Percentiles rank a stretch among this genome's conserved stretches.
phyloP scores from a whole-genome alignment of 1,140 invertebrate genomes.

The Drosophila prosaltans region DNA sequence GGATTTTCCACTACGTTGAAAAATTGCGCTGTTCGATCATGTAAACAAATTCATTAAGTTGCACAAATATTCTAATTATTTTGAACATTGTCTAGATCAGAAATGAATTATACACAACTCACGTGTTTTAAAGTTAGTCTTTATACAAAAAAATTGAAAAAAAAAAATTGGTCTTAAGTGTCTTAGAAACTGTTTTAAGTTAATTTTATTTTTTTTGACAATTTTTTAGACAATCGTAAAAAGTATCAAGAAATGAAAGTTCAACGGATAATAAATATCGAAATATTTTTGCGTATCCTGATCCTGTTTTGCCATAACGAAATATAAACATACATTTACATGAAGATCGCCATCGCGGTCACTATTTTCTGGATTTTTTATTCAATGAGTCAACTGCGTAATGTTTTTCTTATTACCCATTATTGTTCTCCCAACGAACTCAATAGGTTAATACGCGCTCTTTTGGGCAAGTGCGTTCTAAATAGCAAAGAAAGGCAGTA shows the following conservation, averaged over 20 bases:
- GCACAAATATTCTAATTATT: constrained; percentile 80
- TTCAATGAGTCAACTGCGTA: constrained; percentile 1
- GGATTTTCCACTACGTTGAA: constrained; percentile 69
- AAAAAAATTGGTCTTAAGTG: too few relatives aligned
- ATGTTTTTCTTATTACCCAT: background rate
- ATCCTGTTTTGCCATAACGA: too few relatives aligned
- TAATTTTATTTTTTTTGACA: too few relatives aligned
- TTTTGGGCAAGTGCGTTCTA: constrained; percentile 47
- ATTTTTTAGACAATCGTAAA: too few relatives aligned
- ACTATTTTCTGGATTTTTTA: background rate
- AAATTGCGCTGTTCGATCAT: constrained; percentile 76
- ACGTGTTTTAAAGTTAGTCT: too few relatives aligned
- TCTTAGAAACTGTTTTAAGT: too few relatives aligned
- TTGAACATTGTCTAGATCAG: constrained; percentile 39
- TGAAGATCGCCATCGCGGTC: background rate
- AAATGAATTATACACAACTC: background rate
- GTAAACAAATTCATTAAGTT: constrained; percentile 78
- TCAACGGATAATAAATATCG: too few relatives aligned
- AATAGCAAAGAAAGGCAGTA: background rate
- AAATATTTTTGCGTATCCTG: too few relatives aligned
- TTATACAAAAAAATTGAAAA: too few relatives aligned
- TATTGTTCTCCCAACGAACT: constrained; percentile 9
- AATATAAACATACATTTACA: too few relatives aligned
- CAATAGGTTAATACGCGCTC: constrained; percentile 73
- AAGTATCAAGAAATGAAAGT: too few relatives aligned